Percentiles rank a stretch among this genome's conserved stretches.
phyloP scores from a whole-genome alignment of 2,888 invertebrate species.

The Stenichneumon culpator region DNA sequence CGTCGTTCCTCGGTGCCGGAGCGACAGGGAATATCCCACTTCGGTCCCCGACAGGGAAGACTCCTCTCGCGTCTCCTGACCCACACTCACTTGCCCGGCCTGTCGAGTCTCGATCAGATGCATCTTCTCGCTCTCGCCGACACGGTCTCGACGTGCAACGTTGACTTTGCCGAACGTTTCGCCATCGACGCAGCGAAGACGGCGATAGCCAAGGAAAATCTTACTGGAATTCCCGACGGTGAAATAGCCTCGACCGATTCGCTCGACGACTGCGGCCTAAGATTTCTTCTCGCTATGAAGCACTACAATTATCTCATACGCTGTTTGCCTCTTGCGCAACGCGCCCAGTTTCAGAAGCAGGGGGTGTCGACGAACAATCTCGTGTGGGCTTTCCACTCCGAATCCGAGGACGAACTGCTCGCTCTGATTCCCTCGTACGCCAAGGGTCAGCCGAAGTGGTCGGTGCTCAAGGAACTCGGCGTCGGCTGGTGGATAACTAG shows the following conservation, averaged over 20 bases:
- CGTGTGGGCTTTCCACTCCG: conserved; percentile 99
- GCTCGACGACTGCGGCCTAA: conserved; percentile 98
- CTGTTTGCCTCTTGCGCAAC: conserved; percentile 96
- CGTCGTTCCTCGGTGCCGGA: conserved; percentile 91
- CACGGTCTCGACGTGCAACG: conserved; percentile 97
- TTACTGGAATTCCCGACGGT: conserved; percentile 87
- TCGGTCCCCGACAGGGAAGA: conserved; percentile 94
- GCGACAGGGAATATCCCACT: conserved; percentile 92
- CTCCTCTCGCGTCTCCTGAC: conserved; percentile 95
- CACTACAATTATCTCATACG: conserved; percentile 98
- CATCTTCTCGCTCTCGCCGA: conserved; percentile 99
- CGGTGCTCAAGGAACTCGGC: conserved; percentile 94
- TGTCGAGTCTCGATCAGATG: conserved; percentile 99
- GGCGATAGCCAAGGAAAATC: conserved; percentile 89
- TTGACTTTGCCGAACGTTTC: conserved; percentile 94
- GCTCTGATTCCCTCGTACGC: conserved; percentile 95
- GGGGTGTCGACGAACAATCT: conserved; percentile 96
- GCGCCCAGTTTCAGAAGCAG: conserved; percentile 93
- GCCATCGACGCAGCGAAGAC: conserved; percentile 89
- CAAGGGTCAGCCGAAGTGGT: conserved; percentile 95
- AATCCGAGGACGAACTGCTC: conserved; percentile 97
- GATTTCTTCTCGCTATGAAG: conserved; percentile 98
- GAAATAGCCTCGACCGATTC: conserved; percentile 90
- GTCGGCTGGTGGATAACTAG: conserved; percentile 99
- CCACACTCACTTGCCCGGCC: conserved; percentile 97